Evolutionary conservation across 2,888 invertebrate species (phyloP).

Genomic region (Parochlus steinenii): DNA sequence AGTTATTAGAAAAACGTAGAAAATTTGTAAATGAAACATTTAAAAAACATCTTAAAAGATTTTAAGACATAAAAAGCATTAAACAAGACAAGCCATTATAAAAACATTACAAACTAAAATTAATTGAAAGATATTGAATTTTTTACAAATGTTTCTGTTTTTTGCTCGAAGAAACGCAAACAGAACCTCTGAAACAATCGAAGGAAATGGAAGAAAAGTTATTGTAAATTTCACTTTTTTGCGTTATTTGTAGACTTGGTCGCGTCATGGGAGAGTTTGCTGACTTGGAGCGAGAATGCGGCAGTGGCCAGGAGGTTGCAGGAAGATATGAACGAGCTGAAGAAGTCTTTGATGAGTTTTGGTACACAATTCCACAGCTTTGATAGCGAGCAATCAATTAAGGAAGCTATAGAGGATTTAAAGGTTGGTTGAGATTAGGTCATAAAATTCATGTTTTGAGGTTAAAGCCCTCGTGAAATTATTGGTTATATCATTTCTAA

Average conservation of each 20-base stretch:
- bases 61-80: too few species aligned
- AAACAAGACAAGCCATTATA: too few species aligned
- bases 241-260: conserved; percentile 28
- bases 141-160: too few species aligned
- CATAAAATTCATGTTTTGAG: conserved; percentile 3
- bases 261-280: conserved; percentile 30
- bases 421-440: conserved; percentile 22
- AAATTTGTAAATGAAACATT: too few species aligned
- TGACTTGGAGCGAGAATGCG: conserved; percentile 32
- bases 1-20: too few species aligned
- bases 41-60: too few species aligned
- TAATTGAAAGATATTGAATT: too few species aligned
- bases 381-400: conserved; percentile 30
- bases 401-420: conserved; percentile 28
- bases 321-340: conserved; percentile 30
- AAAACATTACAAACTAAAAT: too few species aligned
- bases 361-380: conserved; percentile 23
- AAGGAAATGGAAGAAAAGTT: too few species aligned
- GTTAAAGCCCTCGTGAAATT: not conserved
- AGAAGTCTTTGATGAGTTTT: conserved; percentile 25
- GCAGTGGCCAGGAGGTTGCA: conserved; percentile 29
- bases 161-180: too few species aligned
- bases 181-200: too few species aligned
- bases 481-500: not conserved
- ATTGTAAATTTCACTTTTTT: too few species aligned